Evolutionary conservation across 2,113 vertebrate species (phyloP), one percentile per base, ranked within the genome.

Genomic region (Potamarius usumacintae): DNA sequence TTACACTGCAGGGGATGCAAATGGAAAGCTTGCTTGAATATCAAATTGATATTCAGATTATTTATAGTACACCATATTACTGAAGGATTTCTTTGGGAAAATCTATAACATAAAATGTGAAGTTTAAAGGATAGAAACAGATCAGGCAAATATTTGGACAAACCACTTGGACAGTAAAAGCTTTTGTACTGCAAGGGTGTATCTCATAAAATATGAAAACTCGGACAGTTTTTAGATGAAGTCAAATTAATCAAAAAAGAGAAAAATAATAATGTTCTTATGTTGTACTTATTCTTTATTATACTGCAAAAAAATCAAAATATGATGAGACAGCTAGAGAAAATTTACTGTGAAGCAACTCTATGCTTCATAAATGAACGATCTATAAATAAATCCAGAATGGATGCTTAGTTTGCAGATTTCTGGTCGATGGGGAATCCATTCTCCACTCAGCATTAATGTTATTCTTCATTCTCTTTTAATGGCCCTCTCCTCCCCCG

Each of bases 311-410:
- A 52, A 30, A 8, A 12, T 18, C 34, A 52, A 74, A 84, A 84
- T 74, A 14, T 30, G 53, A 53, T 82, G 25, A 69, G 27, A 67
- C 25, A 85, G 86, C 34, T 55, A 12, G 8, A 80, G 11, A 86
- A 78, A 53, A 52, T 30, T 15, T 62, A 52, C 18, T 57, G 52
- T 58, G 85, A 85, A 82, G 57, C 14, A 89, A 87, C 83, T 72
- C 15, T 77, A 84, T 58, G 67, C 22, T 82, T 85, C 60, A 82
- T 63, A 85, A 85, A 60, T 71, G 57, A n/a, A 4, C 25, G 27
- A 52, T 69, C 86, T 88, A 90, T 87, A 78, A 85, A 90, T 85
- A 87, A 87, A 87, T 67, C 89, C 55, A 85, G 58, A 57, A 81
- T 4, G 15, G 48, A 58, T 85, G 88, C 82, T 85, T 82, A 10